Percentiles rank a stretch among this genome's conserved stretches.
Conservation (phyloP, 2,113 vertebrate genomes). For the Craseonycteris thonglongyai region DNA sequence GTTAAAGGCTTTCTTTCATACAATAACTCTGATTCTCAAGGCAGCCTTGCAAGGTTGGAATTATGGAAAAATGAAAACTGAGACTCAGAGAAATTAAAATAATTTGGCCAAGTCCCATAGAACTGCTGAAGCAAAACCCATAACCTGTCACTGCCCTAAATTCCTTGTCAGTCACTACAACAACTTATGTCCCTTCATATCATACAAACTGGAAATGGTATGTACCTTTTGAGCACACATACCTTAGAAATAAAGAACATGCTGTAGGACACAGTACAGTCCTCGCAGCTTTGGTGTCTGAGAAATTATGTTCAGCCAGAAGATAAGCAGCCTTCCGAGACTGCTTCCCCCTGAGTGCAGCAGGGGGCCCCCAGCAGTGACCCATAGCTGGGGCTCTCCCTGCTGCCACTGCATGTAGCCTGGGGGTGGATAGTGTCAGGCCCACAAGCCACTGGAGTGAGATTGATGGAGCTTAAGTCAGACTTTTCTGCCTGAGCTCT, state of each 20-base stretch:
- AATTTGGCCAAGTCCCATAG: neutral
- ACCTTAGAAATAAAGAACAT: neutral
- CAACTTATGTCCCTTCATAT: neutral
- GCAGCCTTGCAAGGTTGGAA: neutral
- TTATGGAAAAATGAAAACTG: neutral
- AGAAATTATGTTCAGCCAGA: neutral
- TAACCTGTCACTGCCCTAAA: neutral
- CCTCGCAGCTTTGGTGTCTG: rapidly evolving
- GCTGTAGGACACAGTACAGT: neutral
- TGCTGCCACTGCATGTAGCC: neutral
- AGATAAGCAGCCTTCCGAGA: neutral
- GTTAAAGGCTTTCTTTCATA: neutral
- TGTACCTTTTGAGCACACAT: neutral
- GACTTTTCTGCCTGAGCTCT: neutral
- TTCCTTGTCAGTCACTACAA: neutral
- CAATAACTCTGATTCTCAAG: neutral
- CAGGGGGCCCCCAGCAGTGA: neutral
- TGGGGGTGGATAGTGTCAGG: no score
- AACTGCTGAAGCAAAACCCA: neutral
- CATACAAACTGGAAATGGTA: neutral
- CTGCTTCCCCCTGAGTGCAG: neutral
- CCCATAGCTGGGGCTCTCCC: rapidly evolving
- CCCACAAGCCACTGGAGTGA: neutral
- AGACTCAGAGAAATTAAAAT: neutral
- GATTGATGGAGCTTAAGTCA: neutral